Percentiles rank a stretch among this genome's conserved stretches.
Conservation (phyloP, 1,140 invertebrate species). For the Myzus persicae region DNA sequence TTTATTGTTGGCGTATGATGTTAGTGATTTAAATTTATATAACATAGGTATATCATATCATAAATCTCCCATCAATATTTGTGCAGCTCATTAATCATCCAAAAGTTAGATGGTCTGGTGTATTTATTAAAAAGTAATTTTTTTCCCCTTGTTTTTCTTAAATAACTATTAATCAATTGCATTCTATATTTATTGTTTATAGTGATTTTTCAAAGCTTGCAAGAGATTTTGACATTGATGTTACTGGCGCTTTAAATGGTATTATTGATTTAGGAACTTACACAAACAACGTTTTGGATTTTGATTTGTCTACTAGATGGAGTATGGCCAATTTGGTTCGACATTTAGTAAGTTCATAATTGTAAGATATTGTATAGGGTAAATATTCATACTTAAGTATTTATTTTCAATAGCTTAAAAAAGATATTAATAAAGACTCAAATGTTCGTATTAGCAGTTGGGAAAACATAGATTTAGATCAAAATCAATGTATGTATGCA, state of each 20-base stretch:
- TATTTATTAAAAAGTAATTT: constrained; percentile 48
- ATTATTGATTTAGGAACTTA: constrained; percentile 42
- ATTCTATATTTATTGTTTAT: not conserved
- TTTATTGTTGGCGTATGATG: not conserved
- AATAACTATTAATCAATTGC: no score
- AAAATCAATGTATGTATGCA: constrained; percentile 36
- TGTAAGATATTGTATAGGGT: not conserved
- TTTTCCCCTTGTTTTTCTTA: not conserved
- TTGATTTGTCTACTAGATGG: constrained; percentile 20
- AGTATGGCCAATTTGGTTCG: constrained; percentile 41
- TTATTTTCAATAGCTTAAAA: constrained; percentile 27
- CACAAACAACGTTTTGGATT: constrained; percentile 11
- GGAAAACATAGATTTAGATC: not conserved
- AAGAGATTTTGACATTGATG: constrained; percentile 38
- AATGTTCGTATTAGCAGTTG: constrained; percentile 21
- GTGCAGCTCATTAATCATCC: constrained; percentile 19
- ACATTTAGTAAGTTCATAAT: constrained; percentile 6
- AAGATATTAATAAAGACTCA: not conserved
- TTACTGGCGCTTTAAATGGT: not conserved
- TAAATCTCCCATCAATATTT: constrained; percentile 37
- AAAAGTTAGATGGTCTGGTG: constrained; percentile 47
- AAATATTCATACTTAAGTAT: not conserved
- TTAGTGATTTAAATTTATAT: not conserved
- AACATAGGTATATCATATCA: constrained; percentile 19
- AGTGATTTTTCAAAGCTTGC: constrained; percentile 50